Percentiles rank a stretch among this genome's conserved stretches.
Conservation (phyloP, 2,888 invertebrate species). For the Globia sparganii region DNA sequence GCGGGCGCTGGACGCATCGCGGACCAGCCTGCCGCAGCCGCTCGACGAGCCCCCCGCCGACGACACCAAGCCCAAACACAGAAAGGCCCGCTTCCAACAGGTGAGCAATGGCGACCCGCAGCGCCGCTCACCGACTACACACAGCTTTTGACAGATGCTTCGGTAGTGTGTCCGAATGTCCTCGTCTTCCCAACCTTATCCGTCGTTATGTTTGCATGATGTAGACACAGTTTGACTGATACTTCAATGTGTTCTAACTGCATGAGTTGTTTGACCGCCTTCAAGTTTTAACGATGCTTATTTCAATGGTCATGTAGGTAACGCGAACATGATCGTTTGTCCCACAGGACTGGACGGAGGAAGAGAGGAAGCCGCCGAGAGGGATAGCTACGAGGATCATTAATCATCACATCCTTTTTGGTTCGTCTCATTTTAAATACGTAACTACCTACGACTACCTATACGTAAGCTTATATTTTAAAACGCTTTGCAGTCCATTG, state of each 20-base stretch:
- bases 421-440: conserved; percentile 72
- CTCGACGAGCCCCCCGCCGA: conserved; percentile 83
- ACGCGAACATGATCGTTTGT: conserved; percentile 64
- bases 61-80: conserved; percentile 93
- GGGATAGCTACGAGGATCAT: conserved; percentile 90
- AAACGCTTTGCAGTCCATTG: conserved; percentile 7
- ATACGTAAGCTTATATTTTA: conserved; percentile 24
- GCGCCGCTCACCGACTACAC: conserved; percentile 50
- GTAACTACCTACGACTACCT: conserved; percentile 24
- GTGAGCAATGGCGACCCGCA: conserved; percentile 81
- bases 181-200: conserved; percentile 37
- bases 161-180: conserved; percentile 38
- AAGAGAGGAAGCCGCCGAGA: conserved; percentile 88
- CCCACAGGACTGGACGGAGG: conserved; percentile 89
- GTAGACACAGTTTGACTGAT: conserved; percentile 62
- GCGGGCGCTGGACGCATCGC: conserved; percentile 82
- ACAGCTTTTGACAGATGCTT: conserved; percentile 37
- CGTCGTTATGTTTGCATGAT: conserved; percentile 68
- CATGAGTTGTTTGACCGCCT: conserved; percentile 59
- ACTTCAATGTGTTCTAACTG: conserved; percentile 55
- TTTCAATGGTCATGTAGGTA: conserved; percentile 52
- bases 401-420: conserved; percentile 90
- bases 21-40: conserved; percentile 85
- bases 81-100: conserved; percentile 96
- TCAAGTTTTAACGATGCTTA: conserved; percentile 46